phyloP scores from a whole-genome alignment of 1,140 invertebrate species.

The Hyposmocoma kahamanoa region DNA sequence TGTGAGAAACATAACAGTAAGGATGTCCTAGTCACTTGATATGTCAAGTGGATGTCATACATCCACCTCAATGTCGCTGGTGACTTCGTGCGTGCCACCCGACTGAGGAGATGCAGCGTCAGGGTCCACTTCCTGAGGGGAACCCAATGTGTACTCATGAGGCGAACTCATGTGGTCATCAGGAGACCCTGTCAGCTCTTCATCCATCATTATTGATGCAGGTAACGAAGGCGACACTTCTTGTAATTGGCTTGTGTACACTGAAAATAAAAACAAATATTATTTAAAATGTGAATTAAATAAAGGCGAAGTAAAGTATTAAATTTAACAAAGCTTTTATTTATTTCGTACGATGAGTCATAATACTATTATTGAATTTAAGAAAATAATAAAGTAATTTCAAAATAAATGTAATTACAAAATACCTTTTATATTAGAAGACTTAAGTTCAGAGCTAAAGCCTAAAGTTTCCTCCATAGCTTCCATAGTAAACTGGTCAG shows the following conservation, averaged over 20 bases:
- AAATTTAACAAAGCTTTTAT: too few species aligned
- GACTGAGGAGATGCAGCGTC: slow-evolving; percentile 42
- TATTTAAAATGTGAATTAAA: too few species aligned
- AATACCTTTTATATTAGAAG: slow-evolving; percentile 65
- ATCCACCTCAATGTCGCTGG: slow-evolving; percentile 64
- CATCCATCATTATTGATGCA: slow-evolving; percentile 68
- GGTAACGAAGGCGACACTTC: slow-evolving; percentile 64
- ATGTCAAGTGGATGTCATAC: slow-evolving; percentile 58
- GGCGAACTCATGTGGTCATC: slow-evolving; percentile 51
- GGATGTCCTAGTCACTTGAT: slow-evolving; percentile 39
- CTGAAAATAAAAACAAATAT: slow-evolving; percentile 28
- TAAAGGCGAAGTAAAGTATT: too few species aligned
- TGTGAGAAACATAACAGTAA: slow-evolving; percentile 15
- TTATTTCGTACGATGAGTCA: too few species aligned
- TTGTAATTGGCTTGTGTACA: slow-evolving; percentile 68
- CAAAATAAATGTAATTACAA: background rate
- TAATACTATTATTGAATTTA: too few species aligned
- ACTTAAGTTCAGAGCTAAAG: slow-evolving; percentile 58
- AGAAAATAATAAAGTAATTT: too few species aligned
- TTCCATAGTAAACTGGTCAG: slow-evolving; percentile 61
- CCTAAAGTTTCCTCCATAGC: slow-evolving; percentile 63
- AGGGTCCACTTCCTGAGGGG: slow-evolving; percentile 36
- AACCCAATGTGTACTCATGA: slow-evolving; percentile 42
- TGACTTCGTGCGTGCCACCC: slow-evolving; percentile 34
- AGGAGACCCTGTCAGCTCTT: slow-evolving; percentile 43